Base-by-base conservation (phyloP, 2,113 vertebrate genomes). In the Azemiops feae region DNA sequence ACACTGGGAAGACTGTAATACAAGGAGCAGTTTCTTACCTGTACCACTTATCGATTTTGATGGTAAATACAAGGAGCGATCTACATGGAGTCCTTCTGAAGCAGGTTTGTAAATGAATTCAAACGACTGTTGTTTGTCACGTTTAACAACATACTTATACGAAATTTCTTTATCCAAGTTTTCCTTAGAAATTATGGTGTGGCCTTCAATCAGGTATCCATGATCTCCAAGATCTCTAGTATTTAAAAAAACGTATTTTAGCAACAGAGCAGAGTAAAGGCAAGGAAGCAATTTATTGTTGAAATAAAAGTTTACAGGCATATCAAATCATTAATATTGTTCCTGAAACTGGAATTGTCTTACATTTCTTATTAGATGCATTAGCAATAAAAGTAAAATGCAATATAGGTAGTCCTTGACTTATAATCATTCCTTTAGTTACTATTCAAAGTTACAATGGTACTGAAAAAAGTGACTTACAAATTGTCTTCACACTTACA, bases 1-100 rank as follows among this genome's bases (percentile, higher is more conserved):
- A 39, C 34, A 20, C 7, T 39, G 20, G 27, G 5, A 39, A 81
- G 74, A 81, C 1, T 39, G 16, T n/a, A 81, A 81, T 39, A 22
- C 2, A 81, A 39, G n/a, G 74, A 22, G 34, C n/a, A 39, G 34
- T 81, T 81, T 39, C 74, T 81, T 81, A 81, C 74, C 74, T 39
- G 74, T 81, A 81, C 34, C 74, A 22, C 1, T 7, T 39, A 81
- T 39, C 2, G 34, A 6, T 22, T 81, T 1, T 81, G 74, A 22
- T 39, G 18, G 22, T 81, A 81, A 39, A 20, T 22, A 0, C 34
- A 81, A 39, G 34, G 34, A 81, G 7, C 74, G 74, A 20, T 81
- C 0, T 81, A 81, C 34, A 81, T 39, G 3, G 20, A 3, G 0
- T 39, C 16, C 16, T 18, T 7, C n/a, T 22, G 34, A 47, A 81